These are phyloP conservation scores for Mesaphorura yosii DNA, from an alignment of 1,140 invertebrate genomes.

Conservation along the genomic window DNA sequence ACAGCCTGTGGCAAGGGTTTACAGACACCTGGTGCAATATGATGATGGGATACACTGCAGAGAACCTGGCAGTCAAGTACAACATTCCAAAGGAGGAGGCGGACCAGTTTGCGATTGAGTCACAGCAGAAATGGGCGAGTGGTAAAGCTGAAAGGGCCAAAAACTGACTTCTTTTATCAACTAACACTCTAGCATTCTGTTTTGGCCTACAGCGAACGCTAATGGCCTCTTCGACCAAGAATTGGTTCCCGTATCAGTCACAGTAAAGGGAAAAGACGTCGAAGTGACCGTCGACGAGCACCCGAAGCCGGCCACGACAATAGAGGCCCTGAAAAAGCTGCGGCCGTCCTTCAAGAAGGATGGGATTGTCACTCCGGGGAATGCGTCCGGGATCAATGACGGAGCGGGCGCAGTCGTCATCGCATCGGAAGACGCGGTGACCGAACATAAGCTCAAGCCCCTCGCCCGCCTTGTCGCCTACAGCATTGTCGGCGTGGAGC, in stretches of 20 bases:
- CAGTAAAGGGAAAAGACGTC: conserved; percentile 66
- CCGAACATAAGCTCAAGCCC: conserved; percentile 40
- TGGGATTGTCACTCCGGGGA: conserved; percentile 63
- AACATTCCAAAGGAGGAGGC: conserved; percentile 73
- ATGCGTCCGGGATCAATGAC: conserved; percentile 73
- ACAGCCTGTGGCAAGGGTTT: conserved; percentile 65
- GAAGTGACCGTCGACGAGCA: conserved; percentile 82
- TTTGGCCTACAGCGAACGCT: conserved; percentile 63
- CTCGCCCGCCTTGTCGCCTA: conserved; percentile 55
- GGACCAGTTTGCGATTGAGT: conserved; percentile 75
- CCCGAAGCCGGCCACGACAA: conserved; percentile 75
- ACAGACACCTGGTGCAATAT: conserved; percentile 79
- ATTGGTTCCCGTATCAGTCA: conserved; percentile 75
- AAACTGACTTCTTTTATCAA: background rate
- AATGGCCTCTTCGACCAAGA: conserved; percentile 79
- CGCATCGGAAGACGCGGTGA: conserved; percentile 47
- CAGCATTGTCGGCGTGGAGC: conserved; percentile 56
- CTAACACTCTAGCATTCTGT: conserved; percentile 48
- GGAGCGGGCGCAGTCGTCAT: conserved; percentile 70
- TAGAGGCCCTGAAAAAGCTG: conserved; percentile 70
- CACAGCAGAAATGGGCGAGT: conserved; percentile 61
- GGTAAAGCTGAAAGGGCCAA: too few species aligned
- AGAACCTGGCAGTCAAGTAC: conserved; percentile 89
- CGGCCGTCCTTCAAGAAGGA: conserved; percentile 89
- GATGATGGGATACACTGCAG: conserved; percentile 94